phyloP scores from a whole-genome alignment of 2,888 invertebrate species.

The Dilophus febrilis region DNA sequence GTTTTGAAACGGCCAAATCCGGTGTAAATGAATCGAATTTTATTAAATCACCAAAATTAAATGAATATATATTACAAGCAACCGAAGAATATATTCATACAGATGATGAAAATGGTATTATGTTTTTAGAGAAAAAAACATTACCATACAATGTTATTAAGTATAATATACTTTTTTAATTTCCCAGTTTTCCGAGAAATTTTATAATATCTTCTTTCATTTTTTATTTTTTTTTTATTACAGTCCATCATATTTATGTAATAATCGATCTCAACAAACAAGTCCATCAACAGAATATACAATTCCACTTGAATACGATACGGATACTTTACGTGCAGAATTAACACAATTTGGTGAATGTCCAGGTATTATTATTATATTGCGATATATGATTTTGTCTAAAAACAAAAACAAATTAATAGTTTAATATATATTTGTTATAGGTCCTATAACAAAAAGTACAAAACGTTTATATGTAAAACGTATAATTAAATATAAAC shows the following conservation, averaged over 20 bases:
- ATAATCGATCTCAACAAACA: neutral
- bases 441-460: constrained; percentile 59
- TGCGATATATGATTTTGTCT: neutral
- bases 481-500: constrained; percentile 44
- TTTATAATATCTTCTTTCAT: too few species aligned
- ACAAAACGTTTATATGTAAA: constrained; percentile 64
- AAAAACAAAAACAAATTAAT: neutral
- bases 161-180: too few species aligned
- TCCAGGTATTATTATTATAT: constrained; percentile 28
- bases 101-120: constrained; percentile 51
- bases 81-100: constrained; percentile 61
- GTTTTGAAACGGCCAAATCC: neutral
- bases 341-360: constrained; percentile 46
- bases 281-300: constrained; percentile 32
- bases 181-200: too few species aligned
- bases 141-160: too few species aligned
- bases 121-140: constrained; percentile 26
- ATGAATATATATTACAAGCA: constrained; percentile 23
- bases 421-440: too few species aligned
- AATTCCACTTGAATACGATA: constrained; percentile 45
- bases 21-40: constrained; percentile 3
- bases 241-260: neutral
- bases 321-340: constrained; percentile 44
- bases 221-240: too few species aligned
- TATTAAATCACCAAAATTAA: constrained; percentile 16